These are phyloP conservation scores for Holocentrus rufus DNA, from an alignment of 2,797 vertebrate genomes.

Conservation along the genomic window DNA sequence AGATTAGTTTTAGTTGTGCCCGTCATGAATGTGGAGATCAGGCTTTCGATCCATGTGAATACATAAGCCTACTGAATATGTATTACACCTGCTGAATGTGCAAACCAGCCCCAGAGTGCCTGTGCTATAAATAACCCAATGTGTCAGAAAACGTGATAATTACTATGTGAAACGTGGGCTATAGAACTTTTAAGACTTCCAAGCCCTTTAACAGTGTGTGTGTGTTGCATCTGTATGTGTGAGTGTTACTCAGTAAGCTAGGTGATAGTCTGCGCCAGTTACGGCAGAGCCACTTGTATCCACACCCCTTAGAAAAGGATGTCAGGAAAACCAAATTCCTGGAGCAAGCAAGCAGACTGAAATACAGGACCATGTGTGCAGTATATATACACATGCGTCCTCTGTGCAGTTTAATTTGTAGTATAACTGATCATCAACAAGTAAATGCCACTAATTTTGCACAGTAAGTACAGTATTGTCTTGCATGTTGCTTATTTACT, in stretches of 20 bases:
- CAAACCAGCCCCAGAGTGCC: constrained; percentile 11
- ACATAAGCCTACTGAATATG: constrained; percentile 49
- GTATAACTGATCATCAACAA: background rate
- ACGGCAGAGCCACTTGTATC: background rate
- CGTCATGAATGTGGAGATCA: constrained; percentile 41
- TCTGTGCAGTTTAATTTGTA: background rate
- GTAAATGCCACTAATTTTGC: background rate
- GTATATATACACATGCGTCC: background rate
- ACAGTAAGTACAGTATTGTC: background rate
- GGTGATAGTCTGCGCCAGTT: background rate
- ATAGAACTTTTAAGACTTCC: background rate
- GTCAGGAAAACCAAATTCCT: background rate
- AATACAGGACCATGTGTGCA: background rate
- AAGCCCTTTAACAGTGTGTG: constrained; percentile 6
- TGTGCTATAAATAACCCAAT: constrained; percentile 36
- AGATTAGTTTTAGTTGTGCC: constrained; percentile 52
- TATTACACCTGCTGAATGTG: constrained; percentile 30
- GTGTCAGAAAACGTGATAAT: constrained; percentile 29
- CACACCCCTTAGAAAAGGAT: background rate
- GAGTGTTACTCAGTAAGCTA: constrained; percentile 1
- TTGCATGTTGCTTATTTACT: background rate
- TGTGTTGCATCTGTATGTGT: background rate
- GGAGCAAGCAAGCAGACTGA: background rate
- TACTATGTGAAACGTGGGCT: background rate
- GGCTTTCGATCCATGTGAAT: constrained; percentile 45